A percentile compares a stretch with the other conserved stretches of the same genome.
These are phyloP conservation scores for Noctua fimbriata DNA, from an alignment of 2,888 invertebrate genomes.

Conservation along the genomic window DNA sequence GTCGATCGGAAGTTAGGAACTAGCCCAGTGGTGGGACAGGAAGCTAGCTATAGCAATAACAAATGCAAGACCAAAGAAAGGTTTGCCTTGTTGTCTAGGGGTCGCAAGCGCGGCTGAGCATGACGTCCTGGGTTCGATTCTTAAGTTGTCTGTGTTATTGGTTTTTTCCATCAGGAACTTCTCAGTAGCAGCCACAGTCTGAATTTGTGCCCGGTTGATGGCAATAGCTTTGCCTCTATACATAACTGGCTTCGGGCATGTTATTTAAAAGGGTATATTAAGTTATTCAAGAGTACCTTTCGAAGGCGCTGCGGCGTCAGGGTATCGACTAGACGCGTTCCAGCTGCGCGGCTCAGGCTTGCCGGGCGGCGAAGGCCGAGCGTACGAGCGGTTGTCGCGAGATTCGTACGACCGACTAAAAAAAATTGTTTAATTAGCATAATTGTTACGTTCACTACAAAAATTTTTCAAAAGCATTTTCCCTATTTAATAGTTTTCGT, in stretches of 20 bases:
- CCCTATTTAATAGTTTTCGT: neutral
- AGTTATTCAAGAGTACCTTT: conserved; percentile 76
- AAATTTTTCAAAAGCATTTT: too few relatives aligned
- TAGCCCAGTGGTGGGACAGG: neutral
- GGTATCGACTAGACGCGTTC: conserved; percentile 82
- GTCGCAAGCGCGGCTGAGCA: neutral
- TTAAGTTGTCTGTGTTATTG: neutral
- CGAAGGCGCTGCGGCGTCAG: conserved; percentile 78
- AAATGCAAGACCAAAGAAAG: neutral
- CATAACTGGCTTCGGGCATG: neutral
- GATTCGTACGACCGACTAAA: conserved; percentile 83
- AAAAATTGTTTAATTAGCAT: neutral
- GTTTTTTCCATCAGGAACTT: neutral
- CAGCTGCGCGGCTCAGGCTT: conserved; percentile 86
- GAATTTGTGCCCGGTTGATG: neutral
- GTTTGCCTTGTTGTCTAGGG: neutral
- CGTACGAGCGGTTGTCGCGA: conserved; percentile 82
- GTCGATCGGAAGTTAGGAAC: neutral
- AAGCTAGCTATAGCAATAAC: neutral
- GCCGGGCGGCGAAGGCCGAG: conserved; percentile 82
- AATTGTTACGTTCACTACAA: neutral
- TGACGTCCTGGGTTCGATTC: neutral
- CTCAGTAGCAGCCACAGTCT: neutral
- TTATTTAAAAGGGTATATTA: neutral
- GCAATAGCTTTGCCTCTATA: neutral